These are phyloP conservation scores for Abrostola tripartita DNA, from an alignment of 2,888 invertebrate genomes.

Conservation along the genomic window DNA sequence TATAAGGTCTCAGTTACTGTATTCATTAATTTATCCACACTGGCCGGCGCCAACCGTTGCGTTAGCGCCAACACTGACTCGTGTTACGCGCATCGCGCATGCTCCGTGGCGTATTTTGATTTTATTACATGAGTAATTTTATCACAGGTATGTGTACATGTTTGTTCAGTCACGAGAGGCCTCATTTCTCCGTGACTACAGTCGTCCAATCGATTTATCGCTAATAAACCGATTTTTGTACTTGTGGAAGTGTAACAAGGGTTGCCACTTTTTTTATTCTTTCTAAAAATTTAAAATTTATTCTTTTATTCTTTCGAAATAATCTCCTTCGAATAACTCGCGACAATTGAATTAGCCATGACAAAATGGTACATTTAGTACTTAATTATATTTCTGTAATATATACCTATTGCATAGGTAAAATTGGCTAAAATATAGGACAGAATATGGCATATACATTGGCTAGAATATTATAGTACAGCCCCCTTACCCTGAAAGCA, in stretches of 20 bases:
- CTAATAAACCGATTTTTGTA: constrained; percentile 67
- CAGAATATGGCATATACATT: too few species aligned
- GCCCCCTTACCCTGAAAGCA: too few species aligned
- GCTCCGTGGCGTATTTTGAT: constrained; percentile 56
- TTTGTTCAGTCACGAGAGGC: constrained; percentile 57
- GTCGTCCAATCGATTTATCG: constrained; percentile 67
- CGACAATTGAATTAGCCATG: too few species aligned
- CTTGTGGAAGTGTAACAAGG: constrained; percentile 56
- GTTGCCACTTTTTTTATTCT: too few species aligned
- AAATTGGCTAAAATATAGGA: too few species aligned
- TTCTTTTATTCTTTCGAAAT: too few species aligned
- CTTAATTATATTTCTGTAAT: too few species aligned
- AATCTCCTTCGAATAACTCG: too few species aligned
- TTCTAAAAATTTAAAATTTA: too few species aligned
- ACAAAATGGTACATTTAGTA: too few species aligned
- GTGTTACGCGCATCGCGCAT: constrained; percentile 45
- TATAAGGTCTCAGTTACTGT: constrained; percentile 19
- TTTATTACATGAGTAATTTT: constrained; percentile 67
- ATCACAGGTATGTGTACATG: constrained; percentile 56
- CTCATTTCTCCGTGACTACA: constrained; percentile 56
- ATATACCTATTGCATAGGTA: too few species aligned
- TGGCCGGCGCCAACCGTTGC: constrained; percentile 57
- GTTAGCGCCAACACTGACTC: constrained; percentile 62
- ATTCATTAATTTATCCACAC: constrained; percentile 57
- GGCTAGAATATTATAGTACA: too few species aligned